Evolutionary conservation across 1,140 invertebrate genomes (phyloP).

Genomic region (Orchesella cincta): DNA sequence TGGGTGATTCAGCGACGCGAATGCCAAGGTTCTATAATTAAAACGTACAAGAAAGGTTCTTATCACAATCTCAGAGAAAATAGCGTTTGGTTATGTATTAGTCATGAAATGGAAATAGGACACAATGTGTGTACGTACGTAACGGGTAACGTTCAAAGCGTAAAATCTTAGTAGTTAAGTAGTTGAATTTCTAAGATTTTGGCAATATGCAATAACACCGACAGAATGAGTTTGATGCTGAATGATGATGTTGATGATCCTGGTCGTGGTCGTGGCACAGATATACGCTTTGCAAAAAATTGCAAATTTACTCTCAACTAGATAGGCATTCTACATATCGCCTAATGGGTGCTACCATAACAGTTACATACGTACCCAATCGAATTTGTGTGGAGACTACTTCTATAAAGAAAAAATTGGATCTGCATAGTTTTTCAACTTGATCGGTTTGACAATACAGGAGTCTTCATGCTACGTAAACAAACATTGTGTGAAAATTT

Average conservation of each 20-base stretch:
- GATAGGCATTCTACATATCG: too few relatives aligned
- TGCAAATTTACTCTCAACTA: too few relatives aligned
- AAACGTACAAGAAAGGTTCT: not conserved
- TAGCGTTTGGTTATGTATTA: not conserved
- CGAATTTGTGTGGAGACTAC: too few relatives aligned
- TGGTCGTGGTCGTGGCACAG: slow-evolving; percentile 9
- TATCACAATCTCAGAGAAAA: not conserved
- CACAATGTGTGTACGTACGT: not conserved
- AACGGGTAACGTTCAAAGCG: too few relatives aligned
- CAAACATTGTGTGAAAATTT: not conserved
- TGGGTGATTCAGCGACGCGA: not conserved
- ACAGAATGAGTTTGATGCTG: not conserved
- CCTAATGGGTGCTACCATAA: too few relatives aligned
- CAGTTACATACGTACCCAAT: too few relatives aligned
- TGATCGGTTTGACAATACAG: not conserved
- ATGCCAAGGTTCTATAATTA: slow-evolving; percentile 30
- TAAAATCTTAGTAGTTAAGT: too few relatives aligned
- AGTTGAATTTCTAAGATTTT: too few relatives aligned
- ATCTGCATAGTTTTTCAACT: too few relatives aligned
- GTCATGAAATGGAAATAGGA: slow-evolving; percentile 19
- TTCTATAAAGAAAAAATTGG: too few relatives aligned
- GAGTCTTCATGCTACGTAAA: not conserved
- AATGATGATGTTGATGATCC: not conserved
- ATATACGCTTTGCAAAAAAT: not conserved
- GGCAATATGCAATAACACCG: not conserved